Conservation (phyloP, 2,888 invertebrate genomes). For the Nebria brevicollis region DNA sequence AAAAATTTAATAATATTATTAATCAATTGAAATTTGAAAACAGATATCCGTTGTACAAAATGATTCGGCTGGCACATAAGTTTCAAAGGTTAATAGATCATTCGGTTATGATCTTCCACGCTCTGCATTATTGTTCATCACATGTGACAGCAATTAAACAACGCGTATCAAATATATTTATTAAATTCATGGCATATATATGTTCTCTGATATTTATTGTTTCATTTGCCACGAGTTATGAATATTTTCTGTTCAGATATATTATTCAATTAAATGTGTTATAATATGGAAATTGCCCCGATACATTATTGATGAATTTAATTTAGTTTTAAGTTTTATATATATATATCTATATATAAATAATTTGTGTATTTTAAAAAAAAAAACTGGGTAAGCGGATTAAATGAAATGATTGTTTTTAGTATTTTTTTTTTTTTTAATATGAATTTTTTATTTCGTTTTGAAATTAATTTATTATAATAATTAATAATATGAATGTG, state of each 20-base stretch:
- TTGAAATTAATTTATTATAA: not conserved
- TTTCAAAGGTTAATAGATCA: slow-evolving; percentile 11
- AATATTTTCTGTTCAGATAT: not conserved
- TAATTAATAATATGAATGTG: not conserved
- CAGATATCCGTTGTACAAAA: slow-evolving; percentile 41
- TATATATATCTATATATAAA: not conserved
- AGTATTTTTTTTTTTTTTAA: not conserved
- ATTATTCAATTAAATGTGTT: not conserved
- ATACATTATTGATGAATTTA: no score
- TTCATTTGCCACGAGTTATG: slow-evolving; percentile 10
- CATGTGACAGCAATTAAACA: slow-evolving; percentile 36
- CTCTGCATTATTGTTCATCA: slow-evolving; percentile 33
- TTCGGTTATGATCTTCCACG: slow-evolving; percentile 19
- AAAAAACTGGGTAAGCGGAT: slow-evolving; percentile 13
- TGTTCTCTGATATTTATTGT: slow-evolving; percentile 16
- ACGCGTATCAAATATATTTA: not conserved
- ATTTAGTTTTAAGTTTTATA: not conserved
- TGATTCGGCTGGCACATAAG: not conserved
- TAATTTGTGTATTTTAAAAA: not conserved
- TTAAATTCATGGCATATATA: slow-evolving; percentile 23
- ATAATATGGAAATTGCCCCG: not conserved
- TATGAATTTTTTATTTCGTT: not conserved
- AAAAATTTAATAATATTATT: slow-evolving; percentile 3
- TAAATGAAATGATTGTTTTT: not conserved
- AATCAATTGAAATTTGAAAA: slow-evolving; percentile 31